phyloP scores from a whole-genome alignment of 2,113 vertebrate genomes.

The Scatophagus argus region DNA sequence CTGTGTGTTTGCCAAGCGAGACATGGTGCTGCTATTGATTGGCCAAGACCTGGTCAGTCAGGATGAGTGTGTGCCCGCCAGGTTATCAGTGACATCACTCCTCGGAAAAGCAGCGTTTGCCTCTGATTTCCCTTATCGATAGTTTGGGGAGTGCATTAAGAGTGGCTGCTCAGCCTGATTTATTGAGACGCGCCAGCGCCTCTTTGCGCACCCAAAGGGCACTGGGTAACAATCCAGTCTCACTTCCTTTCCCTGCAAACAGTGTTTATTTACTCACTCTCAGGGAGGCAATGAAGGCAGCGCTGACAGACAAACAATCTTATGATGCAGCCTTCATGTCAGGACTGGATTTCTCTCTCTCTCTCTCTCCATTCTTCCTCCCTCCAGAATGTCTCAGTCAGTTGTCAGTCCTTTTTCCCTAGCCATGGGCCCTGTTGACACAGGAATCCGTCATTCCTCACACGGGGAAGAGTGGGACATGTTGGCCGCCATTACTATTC shows the following conservation, averaged over 20 bases:
- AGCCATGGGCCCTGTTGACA: constrained; percentile 79
- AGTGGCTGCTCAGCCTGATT: constrained; percentile 70
- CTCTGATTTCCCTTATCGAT: constrained; percentile 69
- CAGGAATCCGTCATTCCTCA: constrained; percentile 79
- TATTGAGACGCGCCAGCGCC: constrained; percentile 67
- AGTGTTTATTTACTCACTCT: constrained; percentile 76
- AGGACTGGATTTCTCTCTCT: constrained; percentile 46
- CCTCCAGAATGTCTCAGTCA: constrained; percentile 77
- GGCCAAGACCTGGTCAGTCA: constrained; percentile 59
- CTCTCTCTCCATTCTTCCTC: constrained; percentile 39
- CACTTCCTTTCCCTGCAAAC: constrained; percentile 67
- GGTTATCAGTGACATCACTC: constrained; percentile 79
- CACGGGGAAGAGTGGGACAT: constrained; percentile 71
- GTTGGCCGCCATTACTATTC: constrained; percentile 83
- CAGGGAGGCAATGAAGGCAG: constrained; percentile 67
- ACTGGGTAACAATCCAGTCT: constrained; percentile 71
- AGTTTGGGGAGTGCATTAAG: constrained; percentile 78
- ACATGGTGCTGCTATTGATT: constrained; percentile 74
- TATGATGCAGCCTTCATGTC: constrained; percentile 78
- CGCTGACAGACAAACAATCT: constrained; percentile 79
- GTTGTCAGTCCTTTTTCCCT: constrained; percentile 73
- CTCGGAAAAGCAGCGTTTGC: constrained; percentile 53
- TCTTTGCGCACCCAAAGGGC: constrained; percentile 67
- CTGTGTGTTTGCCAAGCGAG: constrained; percentile 60
- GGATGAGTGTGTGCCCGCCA: constrained; percentile 60